Base-by-base conservation (phyloP, 2,113 vertebrate species). In the Anseranas semipalmata region DNA sequence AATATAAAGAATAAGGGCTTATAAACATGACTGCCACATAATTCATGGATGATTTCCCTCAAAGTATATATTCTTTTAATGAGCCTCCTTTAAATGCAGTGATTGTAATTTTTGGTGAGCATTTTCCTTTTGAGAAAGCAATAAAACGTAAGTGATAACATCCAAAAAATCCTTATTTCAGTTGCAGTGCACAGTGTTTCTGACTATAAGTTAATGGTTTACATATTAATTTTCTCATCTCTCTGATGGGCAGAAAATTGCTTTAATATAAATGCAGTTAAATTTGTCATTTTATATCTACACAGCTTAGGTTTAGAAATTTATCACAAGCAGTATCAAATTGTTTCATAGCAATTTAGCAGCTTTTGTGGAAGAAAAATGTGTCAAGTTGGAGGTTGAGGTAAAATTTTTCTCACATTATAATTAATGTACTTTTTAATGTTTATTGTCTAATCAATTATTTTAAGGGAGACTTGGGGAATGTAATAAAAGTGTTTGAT, bases 211-310 rank as follows among this genome's bases (percentile, higher is more conserved):
- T 97, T 97, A 98, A 97, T 97, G 75, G 71, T 93, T 98, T 97
- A 94, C 91, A 95, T 97, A 95, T 97, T 97, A 97, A 97, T 97
- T 97, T 97, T 94, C 74, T 97, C 93, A 93, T 97, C 52, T 97
- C 30, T 97, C 71, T 97, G 95, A 97, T 98, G 77, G 96, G 82
- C 85, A 97, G 85, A 97, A 98, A 97, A 97, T 96, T 96, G 48
- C 66, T 95, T 97, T 97, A 97, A 97, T 96, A 96, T 96, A 97
- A 97, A 97, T 97, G 95, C 89, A 95, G 88, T 97, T 97, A 97
- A 96, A 87, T 96, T 95, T 98, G 91, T 97, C 96, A 95, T 96
- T 97, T 98, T 96, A 63, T 95, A 92, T 97, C 89, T 87, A 78
- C 58, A 97, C 48, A 87, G 53, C 65, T 95, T 95, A 94, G 74